Base-by-base conservation (phyloP, 1,140 invertebrate genomes). In the Drosophila orena region DNA sequence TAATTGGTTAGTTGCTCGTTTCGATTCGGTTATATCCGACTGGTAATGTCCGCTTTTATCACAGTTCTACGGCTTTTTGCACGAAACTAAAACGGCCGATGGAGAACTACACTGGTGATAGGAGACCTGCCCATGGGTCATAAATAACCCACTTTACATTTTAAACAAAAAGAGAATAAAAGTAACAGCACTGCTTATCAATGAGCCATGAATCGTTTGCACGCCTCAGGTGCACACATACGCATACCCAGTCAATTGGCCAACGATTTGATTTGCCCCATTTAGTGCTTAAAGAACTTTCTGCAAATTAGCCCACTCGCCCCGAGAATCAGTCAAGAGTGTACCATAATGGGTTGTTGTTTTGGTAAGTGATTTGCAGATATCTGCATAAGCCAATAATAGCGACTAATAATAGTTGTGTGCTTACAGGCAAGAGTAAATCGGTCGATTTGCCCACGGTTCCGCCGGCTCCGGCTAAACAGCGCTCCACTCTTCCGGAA, bases 121-220 rank as follows among this genome's bases (percentile, higher is more conserved):
- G 62, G 38, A 54, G 61, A 20, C 46, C 17, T 77, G 47, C 74
- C 64, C 58, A 44, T 60, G 35, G 64, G 55, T 73, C 75, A 65
- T 88, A 81, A 76, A 88, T 88, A 88, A 89, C 84, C 84, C 83
- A 88, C 79, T 89, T 89, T 83, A 76, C 76, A 79, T 88, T 88
- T 89, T 83, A 81, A 89, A 77, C 62, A 74, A 55, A 64, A 74
- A 74, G 74, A 66, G 35, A 83, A 81, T 71, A 88, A 78, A 71
- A 88, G 47, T 66, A 86, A 81, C 72, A 66, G 44, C 30, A n/a
- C 12, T n/a, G 47, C 71, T 81, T 90, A 90, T 85, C 86, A 76
- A 55, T 72, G 43, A 79, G 57, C 85, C 59, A 70, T 75, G 69
- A 85, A 68, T 70, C 74, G 77, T 61, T 81, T 74, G 74, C 78